These are phyloP conservation scores for Antheraea mylitta DNA, from an alignment of 1,140 invertebrate species.

Conservation along the genomic window DNA sequence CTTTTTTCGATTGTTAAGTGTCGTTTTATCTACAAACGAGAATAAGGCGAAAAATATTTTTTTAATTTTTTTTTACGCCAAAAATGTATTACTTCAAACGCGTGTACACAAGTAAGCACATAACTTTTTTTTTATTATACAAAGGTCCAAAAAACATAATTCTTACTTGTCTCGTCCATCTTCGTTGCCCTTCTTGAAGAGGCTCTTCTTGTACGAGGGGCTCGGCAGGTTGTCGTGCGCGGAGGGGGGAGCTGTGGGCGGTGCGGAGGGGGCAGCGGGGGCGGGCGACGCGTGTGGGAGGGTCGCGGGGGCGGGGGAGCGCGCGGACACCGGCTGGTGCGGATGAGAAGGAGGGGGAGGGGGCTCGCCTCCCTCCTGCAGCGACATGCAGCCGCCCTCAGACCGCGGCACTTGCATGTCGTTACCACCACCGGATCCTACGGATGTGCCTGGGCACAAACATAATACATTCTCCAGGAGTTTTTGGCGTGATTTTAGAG, in stretches of 20 bases:
- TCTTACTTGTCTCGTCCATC: slow-evolving; percentile 95
- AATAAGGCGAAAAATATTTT: no score
- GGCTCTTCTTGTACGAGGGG: slow-evolving; percentile 83
- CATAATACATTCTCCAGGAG: neutral
- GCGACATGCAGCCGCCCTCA: no score
- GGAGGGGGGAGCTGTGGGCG: slow-evolving; percentile 41
- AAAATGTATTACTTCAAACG: no score
- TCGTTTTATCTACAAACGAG: no score
- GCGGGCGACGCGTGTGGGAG: slow-evolving; percentile 8
- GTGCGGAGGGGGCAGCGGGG: slow-evolving; percentile 2
- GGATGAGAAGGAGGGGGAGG: neutral
- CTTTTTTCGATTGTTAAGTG: no score
- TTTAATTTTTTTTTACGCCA: no score
- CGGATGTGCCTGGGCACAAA: slow-evolving; percentile 47
- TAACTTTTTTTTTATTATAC: no score
- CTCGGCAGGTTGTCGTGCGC: slow-evolving; percentile 56
- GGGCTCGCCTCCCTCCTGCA: no score
- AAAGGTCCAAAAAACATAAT: neutral
- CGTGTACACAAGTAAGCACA: no score
- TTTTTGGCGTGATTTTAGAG: no score
- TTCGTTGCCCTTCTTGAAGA: slow-evolving; percentile 93
- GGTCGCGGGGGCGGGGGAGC: slow-evolving; percentile 19
- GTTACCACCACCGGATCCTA: slow-evolving; percentile 47
- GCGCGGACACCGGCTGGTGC: slow-evolving; percentile 4
- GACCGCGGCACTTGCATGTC: no score